phyloP scores from a whole-genome alignment of 2,797 vertebrate genomes.

The Vireo griseus region DNA sequence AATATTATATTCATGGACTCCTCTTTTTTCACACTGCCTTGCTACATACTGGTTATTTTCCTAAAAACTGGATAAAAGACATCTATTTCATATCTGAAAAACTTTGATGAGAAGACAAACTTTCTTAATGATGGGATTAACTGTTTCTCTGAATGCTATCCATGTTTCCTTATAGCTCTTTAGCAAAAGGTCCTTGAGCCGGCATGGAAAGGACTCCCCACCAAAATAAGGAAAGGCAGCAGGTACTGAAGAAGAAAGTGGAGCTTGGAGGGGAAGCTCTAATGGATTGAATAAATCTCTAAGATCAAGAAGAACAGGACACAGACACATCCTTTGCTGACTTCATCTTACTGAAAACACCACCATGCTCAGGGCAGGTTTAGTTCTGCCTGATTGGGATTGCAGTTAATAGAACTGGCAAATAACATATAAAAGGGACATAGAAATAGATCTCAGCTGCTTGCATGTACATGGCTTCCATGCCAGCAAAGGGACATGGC shows the following conservation, averaged over 20 bases:
- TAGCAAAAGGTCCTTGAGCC: not conserved
- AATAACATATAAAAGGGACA: constrained; percentile 29
- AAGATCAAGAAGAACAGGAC: not conserved
- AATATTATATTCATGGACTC: not conserved
- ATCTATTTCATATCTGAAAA: not conserved
- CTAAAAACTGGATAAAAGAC: not conserved
- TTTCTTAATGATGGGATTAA: not conserved
- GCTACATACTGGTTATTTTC: not conserved
- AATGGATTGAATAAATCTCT: not conserved
- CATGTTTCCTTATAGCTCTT: not conserved
- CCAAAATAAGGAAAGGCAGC: not conserved
- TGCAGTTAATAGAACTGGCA: constrained; percentile 58
- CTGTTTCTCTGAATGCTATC: not conserved
- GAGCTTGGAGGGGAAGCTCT: not conserved
- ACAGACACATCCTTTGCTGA: not conserved
- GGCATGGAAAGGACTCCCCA: not conserved
- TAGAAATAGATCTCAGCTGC: constrained; percentile 8
- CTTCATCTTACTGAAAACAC: not conserved
- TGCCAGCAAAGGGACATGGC: not conserved
- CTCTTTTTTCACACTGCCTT: not conserved
- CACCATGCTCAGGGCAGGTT: not conserved
- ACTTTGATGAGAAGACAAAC: not conserved
- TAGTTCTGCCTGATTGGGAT: not conserved
- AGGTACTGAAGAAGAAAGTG: not conserved
- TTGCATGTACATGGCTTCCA: constrained; percentile 35